These are phyloP conservation scores for Gnathonemus echidnorhynchus DNA, from an alignment of 2,113 vertebrate genomes.

Conservation along the genomic window DNA sequence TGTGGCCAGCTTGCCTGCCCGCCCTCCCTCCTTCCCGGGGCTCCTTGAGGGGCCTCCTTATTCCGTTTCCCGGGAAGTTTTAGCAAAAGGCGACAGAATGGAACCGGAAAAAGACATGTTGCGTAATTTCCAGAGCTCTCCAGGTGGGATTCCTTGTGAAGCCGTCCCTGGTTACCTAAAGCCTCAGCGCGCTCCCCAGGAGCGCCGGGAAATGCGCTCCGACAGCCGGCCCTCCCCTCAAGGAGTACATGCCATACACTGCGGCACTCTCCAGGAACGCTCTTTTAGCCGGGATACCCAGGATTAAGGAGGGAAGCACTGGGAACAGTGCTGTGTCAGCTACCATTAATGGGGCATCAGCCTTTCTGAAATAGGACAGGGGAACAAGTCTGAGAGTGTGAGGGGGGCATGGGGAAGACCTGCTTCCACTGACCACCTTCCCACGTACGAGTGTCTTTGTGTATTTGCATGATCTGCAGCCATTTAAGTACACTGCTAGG, in stretches of 20 bases:
- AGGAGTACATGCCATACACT: constrained; percentile 50
- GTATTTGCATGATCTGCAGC: background rate
- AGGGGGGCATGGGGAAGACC: background rate
- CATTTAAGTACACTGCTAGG: constrained; percentile 20
- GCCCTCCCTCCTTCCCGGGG: background rate
- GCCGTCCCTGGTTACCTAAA: constrained; percentile 34
- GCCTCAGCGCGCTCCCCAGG: constrained; percentile 32
- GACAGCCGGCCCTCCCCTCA: constrained; percentile 57
- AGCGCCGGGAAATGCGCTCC: constrained; percentile 56
- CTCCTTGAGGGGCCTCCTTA: constrained; percentile 31
- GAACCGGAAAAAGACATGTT: constrained; percentile 47
- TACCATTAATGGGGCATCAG: constrained; percentile 56
- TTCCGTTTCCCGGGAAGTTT: constrained; percentile 49
- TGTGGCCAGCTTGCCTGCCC: background rate
- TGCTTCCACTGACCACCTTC: background rate
- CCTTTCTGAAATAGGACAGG: constrained; percentile 56
- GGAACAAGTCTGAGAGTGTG: background rate
- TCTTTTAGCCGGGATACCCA: constrained; percentile 54
- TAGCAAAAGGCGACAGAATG: constrained; percentile 57
- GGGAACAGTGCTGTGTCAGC: constrained; percentile 58
- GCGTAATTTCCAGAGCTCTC: constrained; percentile 53
- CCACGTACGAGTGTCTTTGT: constrained; percentile 21
- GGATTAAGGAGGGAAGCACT: constrained; percentile 50
- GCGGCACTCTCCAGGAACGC: constrained; percentile 47
- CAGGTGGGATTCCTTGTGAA: constrained; percentile 50